Evolutionary conservation across 2,113 vertebrate genomes (phyloP), one percentile per base, ranked within the genome.

Genomic region (Equus quagga): DNA sequence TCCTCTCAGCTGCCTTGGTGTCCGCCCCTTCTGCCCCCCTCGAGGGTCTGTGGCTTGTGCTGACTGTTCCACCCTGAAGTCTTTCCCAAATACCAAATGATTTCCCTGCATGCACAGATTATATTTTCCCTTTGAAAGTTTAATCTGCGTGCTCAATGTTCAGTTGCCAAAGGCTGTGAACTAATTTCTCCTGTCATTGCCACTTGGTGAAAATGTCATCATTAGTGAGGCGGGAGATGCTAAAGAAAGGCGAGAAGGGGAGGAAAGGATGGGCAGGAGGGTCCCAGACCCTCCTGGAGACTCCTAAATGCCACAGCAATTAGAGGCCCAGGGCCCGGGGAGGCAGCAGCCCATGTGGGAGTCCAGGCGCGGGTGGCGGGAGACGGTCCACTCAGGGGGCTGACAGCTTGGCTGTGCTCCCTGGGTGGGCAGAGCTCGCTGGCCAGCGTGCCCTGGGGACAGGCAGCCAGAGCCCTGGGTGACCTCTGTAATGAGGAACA

Each of bases 181-280:
- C 97, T 98, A 98, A 99, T 99, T 98, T 98, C 97, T 98, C 96
- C 95, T 98, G 98, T 98, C 92, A 93, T 64, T 92, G 97, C 86
- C 98, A 95, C 98, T 98, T 98, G 98, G 95, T 93, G 98, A 95
- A 99, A 99, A 99, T 99, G 98, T 98, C 99, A 99, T 99, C 98
- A 98, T 99, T 98, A 98, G 97, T 98, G 98, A 98, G 98, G 98
- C 94, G 75, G 98, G 97, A 98, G 94, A 96, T 94, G 81, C n/a
- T 96, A 54, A 97, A 60, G 96, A 90, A 92, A 92, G 96, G 80
- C 54, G 82, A 94, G 81, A 87, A 18, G 70, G 79, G 80, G 95
- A 92, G 96, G 79, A 85, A 94, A 85, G 95, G 58, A 73, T 93
- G 60, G 33, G 60, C 1, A 91, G 76, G 73, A 88, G 58, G 49